These are phyloP conservation scores for Helarctos malayanus DNA, from an alignment of 2,797 vertebrate species.

Conservation along the genomic window DNA sequence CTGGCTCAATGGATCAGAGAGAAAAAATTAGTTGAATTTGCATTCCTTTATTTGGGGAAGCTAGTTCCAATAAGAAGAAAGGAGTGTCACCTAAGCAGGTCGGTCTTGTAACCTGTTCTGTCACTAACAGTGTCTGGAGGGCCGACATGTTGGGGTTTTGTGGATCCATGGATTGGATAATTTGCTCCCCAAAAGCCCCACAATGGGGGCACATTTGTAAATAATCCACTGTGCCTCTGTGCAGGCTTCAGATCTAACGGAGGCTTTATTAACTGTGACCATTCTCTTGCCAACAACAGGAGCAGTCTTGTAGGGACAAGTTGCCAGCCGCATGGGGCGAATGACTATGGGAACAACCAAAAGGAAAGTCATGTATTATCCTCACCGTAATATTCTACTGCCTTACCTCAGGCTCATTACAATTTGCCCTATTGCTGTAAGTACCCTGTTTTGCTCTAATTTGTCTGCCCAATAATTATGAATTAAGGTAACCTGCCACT, in stretches of 20 bases:
- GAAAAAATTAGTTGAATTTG: neutral
- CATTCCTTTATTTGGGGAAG: neutral
- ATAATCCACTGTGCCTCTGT: neutral
- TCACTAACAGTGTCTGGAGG: neutral
- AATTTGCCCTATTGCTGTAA: neutral
- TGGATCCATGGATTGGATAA: neutral
- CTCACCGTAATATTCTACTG: conserved; percentile 15
- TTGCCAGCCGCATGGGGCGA: neutral
- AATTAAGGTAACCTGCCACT: conserved; percentile 61
- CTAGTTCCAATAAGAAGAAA: neutral
- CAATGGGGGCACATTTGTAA: neutral
- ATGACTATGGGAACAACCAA: conserved; percentile 10
- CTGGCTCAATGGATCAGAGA: neutral
- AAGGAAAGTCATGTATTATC: conserved; percentile 51
- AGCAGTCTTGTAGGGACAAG: neutral
- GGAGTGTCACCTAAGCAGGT: neutral
- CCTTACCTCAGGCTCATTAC: conserved; percentile 24
- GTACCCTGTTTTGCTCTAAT: conserved; percentile 60
- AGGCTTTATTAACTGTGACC: neutral
- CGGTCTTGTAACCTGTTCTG: neutral
- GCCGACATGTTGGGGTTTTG: neutral
- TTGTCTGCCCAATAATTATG: conserved; percentile 61
- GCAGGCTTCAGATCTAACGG: neutral
- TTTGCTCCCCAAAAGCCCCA: neutral
- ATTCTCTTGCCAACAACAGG: conserved; percentile 68